phyloP scores from a whole-genome alignment of 2,113 vertebrate species.

The Seriola dumerili region DNA sequence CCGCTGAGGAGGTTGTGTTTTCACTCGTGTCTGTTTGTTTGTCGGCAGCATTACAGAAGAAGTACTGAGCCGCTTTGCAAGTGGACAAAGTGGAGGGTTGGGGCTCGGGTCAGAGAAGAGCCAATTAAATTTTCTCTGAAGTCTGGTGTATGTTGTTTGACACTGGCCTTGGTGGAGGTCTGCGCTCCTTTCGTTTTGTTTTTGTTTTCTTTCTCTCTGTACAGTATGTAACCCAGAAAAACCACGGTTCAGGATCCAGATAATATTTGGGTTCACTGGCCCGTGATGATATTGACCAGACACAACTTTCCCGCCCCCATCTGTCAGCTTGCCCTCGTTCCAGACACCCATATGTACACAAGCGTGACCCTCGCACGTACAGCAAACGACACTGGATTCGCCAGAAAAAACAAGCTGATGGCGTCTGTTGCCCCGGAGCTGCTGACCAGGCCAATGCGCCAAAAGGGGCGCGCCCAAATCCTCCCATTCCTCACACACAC shows the following conservation, averaged over 20 bases:
- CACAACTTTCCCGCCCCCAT: conserved; percentile 59
- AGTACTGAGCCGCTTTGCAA: too few relatives aligned
- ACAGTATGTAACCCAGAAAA: conserved; percentile 41
- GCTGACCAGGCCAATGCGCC: conserved; percentile 18
- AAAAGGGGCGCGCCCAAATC: conserved; percentile 23
- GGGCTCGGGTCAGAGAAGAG: too few relatives aligned
- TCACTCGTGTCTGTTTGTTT: not conserved
- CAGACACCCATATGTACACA: conserved; percentile 54
- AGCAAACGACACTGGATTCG: conserved; percentile 30
- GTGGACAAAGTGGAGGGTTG: too few relatives aligned
- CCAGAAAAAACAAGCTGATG: conserved; percentile 54
- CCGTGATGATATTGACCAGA: conserved; percentile 76
- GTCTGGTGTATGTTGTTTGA: too few relatives aligned
- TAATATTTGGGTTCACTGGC: conserved; percentile 65
- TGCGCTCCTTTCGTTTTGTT: not conserved
- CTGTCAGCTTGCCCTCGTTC: conserved; percentile 61
- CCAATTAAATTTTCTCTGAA: too few relatives aligned
- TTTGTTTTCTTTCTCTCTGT: not conserved
- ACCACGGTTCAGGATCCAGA: conserved; percentile 36
- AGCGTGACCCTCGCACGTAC: conserved; percentile 23
- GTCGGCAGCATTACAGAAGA: too few relatives aligned
- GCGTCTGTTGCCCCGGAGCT: conserved; percentile 18
- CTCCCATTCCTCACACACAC: not conserved
- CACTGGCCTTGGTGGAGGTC: too few relatives aligned
- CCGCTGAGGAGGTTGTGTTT: too few relatives aligned